phyloP scores from a whole-genome alignment of 1,140 invertebrate genomes.

The Drosophila biarmipes region DNA sequence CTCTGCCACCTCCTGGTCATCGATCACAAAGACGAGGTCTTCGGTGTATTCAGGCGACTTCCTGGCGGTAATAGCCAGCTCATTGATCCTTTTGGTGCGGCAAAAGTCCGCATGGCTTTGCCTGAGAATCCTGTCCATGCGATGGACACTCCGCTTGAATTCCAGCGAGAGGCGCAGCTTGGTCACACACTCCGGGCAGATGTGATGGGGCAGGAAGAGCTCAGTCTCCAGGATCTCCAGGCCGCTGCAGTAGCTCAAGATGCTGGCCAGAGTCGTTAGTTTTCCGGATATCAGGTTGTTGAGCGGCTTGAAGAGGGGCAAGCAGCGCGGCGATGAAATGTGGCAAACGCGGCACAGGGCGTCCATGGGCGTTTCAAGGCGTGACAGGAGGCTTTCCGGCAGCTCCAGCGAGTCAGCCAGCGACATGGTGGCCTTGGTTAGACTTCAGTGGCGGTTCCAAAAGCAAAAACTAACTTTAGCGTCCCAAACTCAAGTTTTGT shows the following conservation, averaged over 20 bases:
- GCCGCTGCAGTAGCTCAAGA: slow-evolving; percentile 54
- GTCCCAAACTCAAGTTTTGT: background rate
- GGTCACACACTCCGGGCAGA: slow-evolving; percentile 39
- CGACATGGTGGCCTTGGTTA: background rate
- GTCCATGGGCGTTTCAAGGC: accelerated
- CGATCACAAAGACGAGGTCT: slow-evolving; percentile 32
- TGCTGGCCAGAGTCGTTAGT: slow-evolving; percentile 44
- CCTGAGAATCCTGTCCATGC: slow-evolving; percentile 35
- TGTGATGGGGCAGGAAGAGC: slow-evolving; percentile 50
- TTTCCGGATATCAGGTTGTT: slow-evolving; percentile 34
- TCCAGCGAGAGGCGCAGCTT: slow-evolving; percentile 16
- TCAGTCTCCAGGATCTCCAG: slow-evolving; percentile 51
- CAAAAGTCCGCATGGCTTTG: slow-evolving; percentile 17
- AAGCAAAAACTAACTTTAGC: background rate
- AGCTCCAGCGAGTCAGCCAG: background rate
- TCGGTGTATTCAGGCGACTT: background rate
- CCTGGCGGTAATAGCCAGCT: too few relatives aligned
- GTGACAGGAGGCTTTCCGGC: too few relatives aligned
- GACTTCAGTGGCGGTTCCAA: background rate
- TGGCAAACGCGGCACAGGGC: slow-evolving; percentile 58
- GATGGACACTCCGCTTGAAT: slow-evolving; percentile 36
- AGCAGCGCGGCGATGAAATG: slow-evolving; percentile 9
- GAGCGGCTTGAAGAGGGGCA: slow-evolving; percentile 37
- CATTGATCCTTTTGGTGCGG: too few relatives aligned
- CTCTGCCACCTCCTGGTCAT: slow-evolving; percentile 18